A percentile compares a stretch with the other conserved stretches of the same genome.
Conservation (phyloP, 2,888 invertebrate genomes). For the Microctonus brassicae region DNA sequence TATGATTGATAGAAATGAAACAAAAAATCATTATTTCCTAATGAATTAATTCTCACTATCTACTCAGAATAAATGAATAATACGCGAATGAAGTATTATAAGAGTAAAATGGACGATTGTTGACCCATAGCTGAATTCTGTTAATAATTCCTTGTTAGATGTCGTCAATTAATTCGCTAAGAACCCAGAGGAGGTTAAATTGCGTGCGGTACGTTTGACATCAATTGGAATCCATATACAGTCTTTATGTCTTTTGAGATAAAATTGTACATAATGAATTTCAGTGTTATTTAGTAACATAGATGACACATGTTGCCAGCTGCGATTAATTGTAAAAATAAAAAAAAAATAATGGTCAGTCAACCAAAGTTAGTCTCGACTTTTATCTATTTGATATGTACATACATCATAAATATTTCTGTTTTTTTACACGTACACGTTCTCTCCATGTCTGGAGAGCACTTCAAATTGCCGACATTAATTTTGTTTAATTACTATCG, state of each 20-base stretch:
- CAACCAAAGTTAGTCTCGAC: constrained; percentile 51
- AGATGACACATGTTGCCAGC: constrained; percentile 39
- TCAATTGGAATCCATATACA: not conserved
- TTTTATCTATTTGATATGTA: constrained; percentile 8
- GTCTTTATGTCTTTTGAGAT: constrained; percentile 9
- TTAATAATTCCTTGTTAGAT: constrained; percentile 13
- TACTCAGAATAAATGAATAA: not conserved
- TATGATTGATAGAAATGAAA: too few relatives aligned
- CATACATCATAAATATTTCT: constrained; percentile 19
- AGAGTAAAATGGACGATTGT: not conserved
- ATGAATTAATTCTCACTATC: too few relatives aligned
- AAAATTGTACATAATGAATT: not conserved
- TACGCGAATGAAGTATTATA: too few relatives aligned
- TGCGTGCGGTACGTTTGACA: constrained; percentile 17
- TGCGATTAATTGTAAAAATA: constrained; percentile 34
- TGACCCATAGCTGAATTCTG: not conserved
- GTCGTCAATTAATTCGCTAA: constrained; percentile 18
- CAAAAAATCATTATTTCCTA: not conserved
- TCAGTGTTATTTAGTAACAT: not conserved
- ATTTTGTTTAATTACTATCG: constrained; percentile 56
- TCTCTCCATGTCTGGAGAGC: constrained; percentile 38
- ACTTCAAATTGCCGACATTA: constrained; percentile 52
- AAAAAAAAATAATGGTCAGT: constrained; percentile 44
- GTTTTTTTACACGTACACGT: not conserved
- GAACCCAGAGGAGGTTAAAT: not conserved